phyloP scores from a whole-genome alignment of 2,113 vertebrate genomes.

The Collichthys lucidus region DNA sequence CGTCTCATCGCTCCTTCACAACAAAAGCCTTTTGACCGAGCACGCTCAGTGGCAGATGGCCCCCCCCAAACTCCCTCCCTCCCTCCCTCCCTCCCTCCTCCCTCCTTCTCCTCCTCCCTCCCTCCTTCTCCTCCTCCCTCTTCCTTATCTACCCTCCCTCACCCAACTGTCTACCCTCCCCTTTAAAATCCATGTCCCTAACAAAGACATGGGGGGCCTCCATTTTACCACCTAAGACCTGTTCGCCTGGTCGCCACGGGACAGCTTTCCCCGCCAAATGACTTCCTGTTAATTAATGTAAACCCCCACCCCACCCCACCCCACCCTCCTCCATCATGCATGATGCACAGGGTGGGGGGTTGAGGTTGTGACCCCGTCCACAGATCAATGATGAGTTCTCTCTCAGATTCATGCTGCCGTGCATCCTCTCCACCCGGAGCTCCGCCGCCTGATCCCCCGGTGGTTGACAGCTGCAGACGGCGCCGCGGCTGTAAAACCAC shows the following conservation, averaged over 20 bases:
- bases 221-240: neutral
- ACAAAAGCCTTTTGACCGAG: constrained; percentile 75
- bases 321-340: neutral
- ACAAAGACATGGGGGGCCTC: constrained; percentile 63
- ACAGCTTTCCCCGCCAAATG: constrained; percentile 52
- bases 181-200: constrained; percentile 29
- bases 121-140: constrained; percentile 17
- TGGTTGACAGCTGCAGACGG: constrained; percentile 44
- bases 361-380: constrained; percentile 48
- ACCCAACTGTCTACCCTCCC: neutral
- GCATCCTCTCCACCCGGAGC: neutral
- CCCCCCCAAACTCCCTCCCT: neutral
- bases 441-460: neutral
- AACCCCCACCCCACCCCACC: constrained; percentile 9
- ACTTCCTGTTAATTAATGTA: constrained; percentile 73
- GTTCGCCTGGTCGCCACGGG: constrained; percentile 32
- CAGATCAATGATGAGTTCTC: constrained; percentile 58
- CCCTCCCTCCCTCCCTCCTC: neutral
- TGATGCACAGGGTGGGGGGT: neutral
- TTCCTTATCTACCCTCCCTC: constrained; percentile 4
- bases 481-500: constrained; percentile 19
- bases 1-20: constrained; percentile 74
- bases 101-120: too few species aligned
- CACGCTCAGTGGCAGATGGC: constrained; percentile 73
- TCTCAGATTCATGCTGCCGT: neutral